Evolutionary conservation across 2,113 vertebrate genomes (phyloP).

Genomic region (Boulengeromyrus knoepffleri): DNA sequence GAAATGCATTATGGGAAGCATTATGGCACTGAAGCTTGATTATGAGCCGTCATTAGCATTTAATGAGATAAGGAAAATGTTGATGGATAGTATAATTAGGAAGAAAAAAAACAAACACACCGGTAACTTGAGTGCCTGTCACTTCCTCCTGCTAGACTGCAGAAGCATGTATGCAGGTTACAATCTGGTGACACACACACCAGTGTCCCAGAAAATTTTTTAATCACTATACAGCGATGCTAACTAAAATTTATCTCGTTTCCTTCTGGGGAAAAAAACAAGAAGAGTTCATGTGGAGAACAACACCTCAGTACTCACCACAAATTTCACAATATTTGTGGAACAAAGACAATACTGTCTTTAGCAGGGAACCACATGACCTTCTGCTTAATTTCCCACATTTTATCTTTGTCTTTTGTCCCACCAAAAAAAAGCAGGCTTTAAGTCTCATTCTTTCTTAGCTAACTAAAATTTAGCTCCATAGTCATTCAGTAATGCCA

Average conservation of each 20-base stretch:
- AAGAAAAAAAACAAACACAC: constrained; percentile 7
- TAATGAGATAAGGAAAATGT: neutral
- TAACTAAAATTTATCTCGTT: neutral
- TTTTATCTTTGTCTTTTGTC: neutral
- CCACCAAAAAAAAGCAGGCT: neutral
- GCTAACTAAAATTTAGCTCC: neutral
- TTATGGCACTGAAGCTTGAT: constrained; percentile 1
- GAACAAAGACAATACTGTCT: neutral
- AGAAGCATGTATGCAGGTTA: neutral
- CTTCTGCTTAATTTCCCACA: neutral
- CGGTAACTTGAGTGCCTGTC: neutral
- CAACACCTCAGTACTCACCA: neutral
- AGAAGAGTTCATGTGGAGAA: neutral
- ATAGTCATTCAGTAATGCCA: neutral
- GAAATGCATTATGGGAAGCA: constrained; percentile 9
- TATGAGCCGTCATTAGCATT: constrained; percentile 3
- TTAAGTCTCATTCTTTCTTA: neutral
- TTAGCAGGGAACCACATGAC: too few relatives aligned
- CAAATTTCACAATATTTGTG: neutral
- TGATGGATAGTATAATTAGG: neutral
- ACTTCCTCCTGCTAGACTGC: neutral
- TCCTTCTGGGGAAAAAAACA: neutral
- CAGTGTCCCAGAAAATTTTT: neutral
- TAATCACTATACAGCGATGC: neutral
- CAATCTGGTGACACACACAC: neutral